Evolutionary conservation across 2,888 invertebrate genomes (phyloP).

Genomic region (Dolomedes plantarius): DNA sequence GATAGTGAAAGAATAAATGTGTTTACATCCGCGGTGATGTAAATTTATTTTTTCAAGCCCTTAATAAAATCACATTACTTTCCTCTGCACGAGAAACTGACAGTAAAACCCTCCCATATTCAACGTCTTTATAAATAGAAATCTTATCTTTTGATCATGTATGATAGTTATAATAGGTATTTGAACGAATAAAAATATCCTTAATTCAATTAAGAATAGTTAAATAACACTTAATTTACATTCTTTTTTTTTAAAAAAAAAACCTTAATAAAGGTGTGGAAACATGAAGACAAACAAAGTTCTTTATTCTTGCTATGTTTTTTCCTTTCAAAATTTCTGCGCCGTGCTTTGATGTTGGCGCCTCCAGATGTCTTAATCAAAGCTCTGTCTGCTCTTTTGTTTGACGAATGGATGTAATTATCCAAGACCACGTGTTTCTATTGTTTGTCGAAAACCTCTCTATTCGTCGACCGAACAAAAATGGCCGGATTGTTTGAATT

Average conservation of each 20-base stretch:
- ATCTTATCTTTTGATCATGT: too few species aligned
- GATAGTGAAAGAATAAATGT: too few species aligned
- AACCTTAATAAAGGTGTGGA: background rate
- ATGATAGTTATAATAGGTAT: too few species aligned
- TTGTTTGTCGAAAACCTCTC: background rate
- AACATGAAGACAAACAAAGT: background rate
- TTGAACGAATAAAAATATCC: too few species aligned
- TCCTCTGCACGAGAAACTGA: too few species aligned
- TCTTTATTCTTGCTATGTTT: background rate
- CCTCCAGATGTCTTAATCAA: slow-evolving; percentile 12
- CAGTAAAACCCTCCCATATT: too few species aligned
- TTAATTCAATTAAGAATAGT: background rate
- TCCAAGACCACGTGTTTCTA: background rate
- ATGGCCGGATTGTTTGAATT: background rate
- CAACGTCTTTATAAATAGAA: too few species aligned
- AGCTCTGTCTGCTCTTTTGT: background rate
- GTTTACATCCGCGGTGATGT: too few species aligned
- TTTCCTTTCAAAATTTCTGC: background rate
- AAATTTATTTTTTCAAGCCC: too few species aligned
- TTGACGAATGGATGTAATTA: slow-evolving; percentile 3
- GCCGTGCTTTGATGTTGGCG: slow-evolving; percentile 5
- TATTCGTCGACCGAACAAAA: background rate
- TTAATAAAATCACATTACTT: too few species aligned
- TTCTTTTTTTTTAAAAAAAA: too few species aligned
- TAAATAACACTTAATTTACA: too few species aligned